Base-by-base conservation (phyloP, 2,888 invertebrate species). In the Tribolium freemani region DNA sequence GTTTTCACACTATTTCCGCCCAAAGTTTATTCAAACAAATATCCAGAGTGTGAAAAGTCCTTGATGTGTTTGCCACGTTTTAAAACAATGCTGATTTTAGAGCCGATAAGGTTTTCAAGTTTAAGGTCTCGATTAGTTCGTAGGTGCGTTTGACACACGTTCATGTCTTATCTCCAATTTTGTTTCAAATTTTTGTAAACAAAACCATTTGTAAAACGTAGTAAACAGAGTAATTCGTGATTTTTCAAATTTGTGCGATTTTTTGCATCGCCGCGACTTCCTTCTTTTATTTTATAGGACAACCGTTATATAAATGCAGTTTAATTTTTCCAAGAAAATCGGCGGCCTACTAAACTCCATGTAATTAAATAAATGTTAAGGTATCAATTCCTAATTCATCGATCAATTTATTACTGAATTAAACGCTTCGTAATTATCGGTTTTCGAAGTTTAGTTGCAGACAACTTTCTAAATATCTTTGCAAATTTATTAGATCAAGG, bases 401-500 rank as follows among this genome's bases (percentile, higher is more conserved):
- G 10, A 53, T 66, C 54, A 54, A 66, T 54, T 51, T 66, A 45
- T 54, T 66, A 66, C 16, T 26, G 10, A 54, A 54, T 30, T 57
- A 60, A 20, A 45, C 10, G 46, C 20, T 16, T 8, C 26, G 10
- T 54, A 66, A 66, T 66, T 66, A 64, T 46, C 10, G 66, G 54
- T 54, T 54, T 66, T 44, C 38, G 46, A 66, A 64, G 20, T 16
- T 16, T 16, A 16, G 16, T 53, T 53, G 26, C 13, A 66, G 45
- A 54, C 66, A 53, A 54, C 66, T 66, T 66, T 66, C 66, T 66
- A 66, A 66, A 66, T 54, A 54, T 66, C 38, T 66, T 45, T 66
- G 66, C 66, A 54, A 54, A 66, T 54, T 66, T 66, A 66, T 45
- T 66, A 66, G 66, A 66, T 66, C 66, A 66, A 66, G 66, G 66